phyloP scores from a whole-genome alignment of 2,888 invertebrate genomes.

The Vesta saturnalis region DNA sequence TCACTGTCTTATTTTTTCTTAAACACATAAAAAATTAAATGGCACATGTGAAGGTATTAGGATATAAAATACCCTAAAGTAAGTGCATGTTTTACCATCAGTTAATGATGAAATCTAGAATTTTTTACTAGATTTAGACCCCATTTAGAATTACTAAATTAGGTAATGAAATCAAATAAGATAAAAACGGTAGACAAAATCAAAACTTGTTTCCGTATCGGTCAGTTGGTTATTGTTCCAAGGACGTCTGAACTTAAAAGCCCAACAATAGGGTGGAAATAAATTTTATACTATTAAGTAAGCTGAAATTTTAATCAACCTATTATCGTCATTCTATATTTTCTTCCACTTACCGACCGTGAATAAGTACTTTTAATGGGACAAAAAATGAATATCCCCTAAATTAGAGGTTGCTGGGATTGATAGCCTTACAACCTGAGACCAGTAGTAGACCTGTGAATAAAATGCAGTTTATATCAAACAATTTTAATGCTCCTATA shows the following conservation, averaged over 20 bases:
- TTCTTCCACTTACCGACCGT: conserved; percentile 31
- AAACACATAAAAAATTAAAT: no score
- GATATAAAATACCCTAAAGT: no score
- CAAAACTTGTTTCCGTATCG: conserved; percentile 45
- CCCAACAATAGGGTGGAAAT: conserved; percentile 34
- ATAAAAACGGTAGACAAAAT: conserved; percentile 17
- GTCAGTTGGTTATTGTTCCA: conserved; percentile 50
- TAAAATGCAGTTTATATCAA: conserved; percentile 23
- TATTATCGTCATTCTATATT: conserved; percentile 26
- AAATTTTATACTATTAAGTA: conserved; percentile 23
- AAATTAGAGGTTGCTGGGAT: conserved; percentile 44
- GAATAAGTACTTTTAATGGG: conserved; percentile 33
- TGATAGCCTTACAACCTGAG: conserved; percentile 36
- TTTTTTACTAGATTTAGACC: no score
- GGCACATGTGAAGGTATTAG: no score
- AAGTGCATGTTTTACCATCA: no score
- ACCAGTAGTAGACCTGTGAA: conserved; percentile 29
- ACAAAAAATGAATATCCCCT: conserved; percentile 42
- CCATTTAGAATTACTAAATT: no score
- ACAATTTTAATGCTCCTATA: conserved; percentile 5
- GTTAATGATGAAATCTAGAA: no score
- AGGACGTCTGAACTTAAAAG: conserved; percentile 41
- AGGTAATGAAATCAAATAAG: not conserved
- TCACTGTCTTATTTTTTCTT: no score
- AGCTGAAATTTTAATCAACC: conserved; percentile 5